These are phyloP conservation scores for Acholoe squamosa DNA, from an alignment of 2,888 invertebrate genomes.

Conservation along the genomic window DNA sequence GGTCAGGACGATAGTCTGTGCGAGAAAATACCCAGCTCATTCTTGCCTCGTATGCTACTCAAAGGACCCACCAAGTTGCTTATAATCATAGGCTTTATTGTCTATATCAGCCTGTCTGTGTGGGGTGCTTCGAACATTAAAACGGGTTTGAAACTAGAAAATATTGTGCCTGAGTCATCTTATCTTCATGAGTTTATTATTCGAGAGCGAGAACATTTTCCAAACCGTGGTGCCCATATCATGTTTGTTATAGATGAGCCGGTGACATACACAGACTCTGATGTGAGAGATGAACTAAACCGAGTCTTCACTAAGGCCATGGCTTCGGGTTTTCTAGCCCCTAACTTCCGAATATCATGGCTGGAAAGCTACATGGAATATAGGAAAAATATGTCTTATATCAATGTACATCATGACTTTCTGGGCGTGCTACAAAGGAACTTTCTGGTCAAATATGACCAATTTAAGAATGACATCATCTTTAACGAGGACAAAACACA, in stretches of 20 bases:
- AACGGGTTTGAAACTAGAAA: slow-evolving; percentile 74
- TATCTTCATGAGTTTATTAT: slow-evolving; percentile 71
- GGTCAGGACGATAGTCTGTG: slow-evolving; percentile 71
- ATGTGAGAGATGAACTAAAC: slow-evolving; percentile 16
- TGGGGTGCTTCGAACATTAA: slow-evolving; percentile 73
- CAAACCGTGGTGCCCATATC: slow-evolving; percentile 67
- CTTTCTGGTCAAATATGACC: slow-evolving; percentile 58
- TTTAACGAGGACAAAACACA: slow-evolving; percentile 77
- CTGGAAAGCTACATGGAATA: slow-evolving; percentile 62
- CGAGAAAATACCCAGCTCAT: slow-evolving; percentile 71
- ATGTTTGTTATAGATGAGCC: slow-evolving; percentile 69
- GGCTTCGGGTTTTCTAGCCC: slow-evolving; percentile 32
- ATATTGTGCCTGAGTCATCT: slow-evolving; percentile 74
- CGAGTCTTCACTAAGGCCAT: slow-evolving; percentile 53
- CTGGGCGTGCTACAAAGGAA: slow-evolving; percentile 32
- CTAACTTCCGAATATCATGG: slow-evolving; percentile 65
- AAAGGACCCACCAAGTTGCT: slow-evolving; percentile 69
- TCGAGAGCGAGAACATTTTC: slow-evolving; percentile 68
- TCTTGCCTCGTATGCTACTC: slow-evolving; percentile 71
- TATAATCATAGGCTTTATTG: slow-evolving; percentile 71
- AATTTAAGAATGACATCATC: slow-evolving; percentile 62
- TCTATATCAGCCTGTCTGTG: slow-evolving; percentile 73
- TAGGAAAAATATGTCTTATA: slow-evolving; percentile 33
- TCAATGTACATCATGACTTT: slow-evolving; percentile 52
- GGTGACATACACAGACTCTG: slow-evolving; percentile 65